Evolutionary conservation across 2,113 vertebrate species (phyloP), one percentile per base, ranked within the genome.

Genomic region (Garra rufa): DNA sequence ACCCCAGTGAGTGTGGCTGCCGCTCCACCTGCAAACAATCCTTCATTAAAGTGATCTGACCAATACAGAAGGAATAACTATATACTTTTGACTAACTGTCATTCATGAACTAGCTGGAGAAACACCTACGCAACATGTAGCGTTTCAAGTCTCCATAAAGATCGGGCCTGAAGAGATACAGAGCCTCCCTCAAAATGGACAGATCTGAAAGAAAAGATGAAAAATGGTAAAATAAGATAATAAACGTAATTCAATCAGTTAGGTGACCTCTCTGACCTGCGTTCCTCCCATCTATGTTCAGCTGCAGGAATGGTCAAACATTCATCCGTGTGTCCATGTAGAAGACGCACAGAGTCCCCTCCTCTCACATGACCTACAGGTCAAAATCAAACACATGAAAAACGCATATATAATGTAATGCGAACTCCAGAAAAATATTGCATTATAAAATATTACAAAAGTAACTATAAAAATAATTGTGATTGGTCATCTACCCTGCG

Each of bases 111-210:
- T 7, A 26, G 10, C 6, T 81, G 63, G 19, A 50, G 15, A 13
- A 87, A 76, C 89, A 96, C 97, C 96, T 95, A 99, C 98, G 93
- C 96, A 86, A 99, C 97, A 91, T 94, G 93, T n/a, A 98, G 93
- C 21, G 96, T 96, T 92, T 99, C 98, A 1, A 99, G 91, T 87
- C 97, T 95, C 98, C 98, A 99, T 34, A 99, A 96, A 75, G 98
- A 99, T 69, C 96, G 95, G n/a, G 97, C 97, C 0, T 96, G 96
- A 83, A 94, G 94, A 9, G 95, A 97, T 26, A 96, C 96, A 7
- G 94, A 94, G 41, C 97, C 97, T 2, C 94, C 96, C 92, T 98
- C 97, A 24, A 97, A 99, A 91, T 97, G 95, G 86, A 98, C 95
- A 44, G 95, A 94, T 87, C 98, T 99, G 91, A 65, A 92, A 90